Evolutionary conservation across 2,113 vertebrate genomes (phyloP), one percentile per base, ranked within the genome.

Genomic region (Dascyllus trimaculatus): DNA sequence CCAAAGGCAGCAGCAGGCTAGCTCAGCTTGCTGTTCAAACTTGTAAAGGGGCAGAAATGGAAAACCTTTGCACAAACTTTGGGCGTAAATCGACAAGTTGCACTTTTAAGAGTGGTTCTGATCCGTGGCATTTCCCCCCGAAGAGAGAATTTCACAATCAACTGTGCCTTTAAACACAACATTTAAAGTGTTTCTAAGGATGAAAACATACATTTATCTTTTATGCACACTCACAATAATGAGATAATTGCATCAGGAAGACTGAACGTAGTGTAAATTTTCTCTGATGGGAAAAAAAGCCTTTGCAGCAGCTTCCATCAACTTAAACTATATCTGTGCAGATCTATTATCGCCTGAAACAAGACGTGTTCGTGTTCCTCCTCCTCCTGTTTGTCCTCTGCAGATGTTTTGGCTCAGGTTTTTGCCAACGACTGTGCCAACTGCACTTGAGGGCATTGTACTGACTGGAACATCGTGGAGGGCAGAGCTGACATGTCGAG

Each of bases 401-500:
- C 26, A 46, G 26, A 53, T 68, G 26, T 43, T 46, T 24, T 35
- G 49, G 49, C 64, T 54, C 71, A 43, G 19, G 43, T 40, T 15
- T 40, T 15, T 49, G 17, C 25, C 66, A 49, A 26, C 46, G 17
- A 3, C 24, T 61, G 18, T 75, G 73, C 70, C 66, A 71, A 15
- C 11, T 59, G 1, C 17, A 46, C 71, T 53, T 13, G 13, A 61
- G 57, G 76, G 61, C 70, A 19, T 19, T 1, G 6, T 24, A 19
- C 0, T 11, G 18, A 24, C 11, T n/a, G 11, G 51, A 71, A 49
- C 2, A 0, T 24, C 22, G 26, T 63, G 19, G 45, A 69, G 40
- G 49, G 32, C 54, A 29, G 59, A 49, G n/a, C 70, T 11, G 32
- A 35, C 79, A 51, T 60, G 81, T 25, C 32, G 3, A n/a, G 68